Evolutionary conservation across 2,113 vertebrate species (phyloP), one percentile per base, ranked within the genome.

Genomic region (Cebidichthys violaceus): DNA sequence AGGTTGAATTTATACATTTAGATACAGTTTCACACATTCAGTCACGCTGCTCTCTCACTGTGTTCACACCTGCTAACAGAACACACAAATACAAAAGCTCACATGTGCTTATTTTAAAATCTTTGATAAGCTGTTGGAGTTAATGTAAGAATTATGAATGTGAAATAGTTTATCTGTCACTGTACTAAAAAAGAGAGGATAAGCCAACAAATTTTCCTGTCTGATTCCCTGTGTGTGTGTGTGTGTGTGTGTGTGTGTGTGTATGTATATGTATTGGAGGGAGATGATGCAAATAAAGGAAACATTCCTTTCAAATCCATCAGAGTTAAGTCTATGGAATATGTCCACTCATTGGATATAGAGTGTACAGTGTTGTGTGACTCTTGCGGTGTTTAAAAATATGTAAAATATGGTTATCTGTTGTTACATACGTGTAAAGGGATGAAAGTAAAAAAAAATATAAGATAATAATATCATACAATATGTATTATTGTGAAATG

Each of bases 11-110:
- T 67, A 79, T 54, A 77, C 1, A 65, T 77, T 81, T 77, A 79
- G 70, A 88, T 81, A 82, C 60, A 70, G 72, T 84, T 74, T 77
- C 65, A 52, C 65, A 70, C 71, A 29, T 78, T 88, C 55, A 52
- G 41, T 75, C 79, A 50, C 22, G 50, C 65, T 82, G 60, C 75
- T 75, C 78, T 75, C 55, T 70, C 47, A 4, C 71, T 60, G 70
- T 52, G 35, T 79, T 86, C 78, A 52, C 84, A 77, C 71, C 75
- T 60, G 70, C 67, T 20, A 15, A 54, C 37, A 60, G 13, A 70
- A 80, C 70, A 75, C 68, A 75, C n/a, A 43, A 27, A 39, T 13
- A 45, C 29, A 39, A 47, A 47, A 18, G 33, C 41, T 20, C 35
- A 7, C 43, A 69, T 24, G 39, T 22, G 64, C 31, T 39, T 47